These are phyloP conservation scores for Helicoverpa assulta DNA, from an alignment of 2,888 invertebrate genomes.

Conservation along the genomic window DNA sequence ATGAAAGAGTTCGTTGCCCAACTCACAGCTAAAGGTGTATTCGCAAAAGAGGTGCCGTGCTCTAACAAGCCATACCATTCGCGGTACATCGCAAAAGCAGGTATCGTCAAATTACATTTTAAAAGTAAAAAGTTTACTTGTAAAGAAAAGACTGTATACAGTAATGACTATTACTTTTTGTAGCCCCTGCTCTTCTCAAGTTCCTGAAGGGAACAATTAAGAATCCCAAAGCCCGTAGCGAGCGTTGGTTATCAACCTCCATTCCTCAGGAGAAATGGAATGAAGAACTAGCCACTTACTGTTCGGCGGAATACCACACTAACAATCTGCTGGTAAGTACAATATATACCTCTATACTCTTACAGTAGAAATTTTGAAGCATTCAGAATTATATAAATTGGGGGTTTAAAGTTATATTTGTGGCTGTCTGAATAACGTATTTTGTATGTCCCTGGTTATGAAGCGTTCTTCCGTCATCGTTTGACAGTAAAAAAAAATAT, in stretches of 20 bases:
- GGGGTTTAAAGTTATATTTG: too few relatives aligned
- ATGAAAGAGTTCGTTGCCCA: slow-evolving; percentile 86
- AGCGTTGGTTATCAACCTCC: slow-evolving; percentile 96
- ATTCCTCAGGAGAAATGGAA: slow-evolving; percentile 88
- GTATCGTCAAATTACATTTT: slow-evolving; percentile 57
- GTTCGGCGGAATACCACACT: slow-evolving; percentile 39
- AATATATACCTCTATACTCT: neutral
- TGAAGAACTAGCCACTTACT: slow-evolving; percentile 14
- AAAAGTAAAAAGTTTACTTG: neutral
- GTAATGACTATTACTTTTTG: neutral
- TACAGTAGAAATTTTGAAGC: too few relatives aligned
- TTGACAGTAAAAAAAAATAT: too few relatives aligned
- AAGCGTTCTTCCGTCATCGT: too few relatives aligned
- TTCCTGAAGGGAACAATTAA: slow-evolving; percentile 91
- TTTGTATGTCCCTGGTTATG: too few relatives aligned
- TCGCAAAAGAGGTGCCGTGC: slow-evolving; percentile 79
- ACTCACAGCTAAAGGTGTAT: slow-evolving; percentile 69
- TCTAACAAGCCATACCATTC: slow-evolving; percentile 96
- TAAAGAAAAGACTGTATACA: neutral
- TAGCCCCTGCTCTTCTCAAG: slow-evolving; percentile 84
- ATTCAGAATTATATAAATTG: too few relatives aligned
- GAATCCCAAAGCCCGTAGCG: slow-evolving; percentile 91
- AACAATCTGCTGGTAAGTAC: slow-evolving; percentile 38
- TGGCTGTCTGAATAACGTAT: too few relatives aligned
- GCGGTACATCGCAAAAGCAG: slow-evolving; percentile 93